Percentiles rank a stretch among this genome's conserved stretches.
Evolutionary conservation across 2,113 vertebrate genomes (phyloP).

Genomic region (Clarias batrachus): DNA sequence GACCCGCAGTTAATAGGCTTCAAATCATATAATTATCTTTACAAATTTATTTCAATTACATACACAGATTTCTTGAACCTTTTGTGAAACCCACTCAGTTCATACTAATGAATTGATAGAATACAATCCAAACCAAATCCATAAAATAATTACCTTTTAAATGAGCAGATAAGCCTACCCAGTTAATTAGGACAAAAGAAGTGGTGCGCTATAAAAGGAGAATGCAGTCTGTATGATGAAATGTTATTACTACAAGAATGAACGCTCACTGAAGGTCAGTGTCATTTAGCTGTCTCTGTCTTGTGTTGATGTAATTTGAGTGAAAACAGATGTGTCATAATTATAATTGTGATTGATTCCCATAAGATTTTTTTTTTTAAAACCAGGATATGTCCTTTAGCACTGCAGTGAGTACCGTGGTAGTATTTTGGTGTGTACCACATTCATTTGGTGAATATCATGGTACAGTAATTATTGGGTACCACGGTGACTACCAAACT

Average conservation of each 20-base stretch:
- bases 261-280: not conserved
- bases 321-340: not conserved
- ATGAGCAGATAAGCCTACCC: not conserved
- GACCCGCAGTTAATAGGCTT: not conserved
- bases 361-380: too few relatives aligned
- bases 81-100: not conserved
- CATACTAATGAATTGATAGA: not conserved
- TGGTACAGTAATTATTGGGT: too few relatives aligned
- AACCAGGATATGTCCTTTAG: too few relatives aligned
- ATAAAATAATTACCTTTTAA: not conserved
- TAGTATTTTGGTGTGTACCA: too few relatives aligned
- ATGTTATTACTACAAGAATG: not conserved
- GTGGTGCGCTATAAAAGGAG: not conserved
- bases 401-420: too few relatives aligned
- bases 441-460: too few relatives aligned
- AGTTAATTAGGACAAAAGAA: not conserved
- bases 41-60: not conserved
- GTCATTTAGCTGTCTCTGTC: not conserved
- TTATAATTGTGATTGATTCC: not conserved
- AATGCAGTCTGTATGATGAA: not conserved
- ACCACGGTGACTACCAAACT: too few relatives aligned
- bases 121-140: not conserved
- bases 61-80: not conserved
- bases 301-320: not conserved
- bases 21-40: not conserved